phyloP scores from a whole-genome alignment of 2,113 vertebrate genomes.

The Psilopsiagon aymara region DNA sequence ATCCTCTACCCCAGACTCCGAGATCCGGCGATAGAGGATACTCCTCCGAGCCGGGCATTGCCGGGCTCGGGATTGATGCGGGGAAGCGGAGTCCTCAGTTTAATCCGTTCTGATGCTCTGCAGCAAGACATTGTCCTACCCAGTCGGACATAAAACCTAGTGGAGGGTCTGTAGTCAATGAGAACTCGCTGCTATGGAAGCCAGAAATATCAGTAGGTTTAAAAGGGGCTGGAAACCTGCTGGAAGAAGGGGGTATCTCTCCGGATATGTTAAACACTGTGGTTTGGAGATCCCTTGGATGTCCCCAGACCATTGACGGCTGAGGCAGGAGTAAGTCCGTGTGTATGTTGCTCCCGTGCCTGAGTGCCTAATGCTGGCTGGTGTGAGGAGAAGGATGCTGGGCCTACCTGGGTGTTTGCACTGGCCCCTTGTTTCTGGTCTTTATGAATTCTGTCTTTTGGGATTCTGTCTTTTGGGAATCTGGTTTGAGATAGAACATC shows the following conservation, averaged over 20 bases:
- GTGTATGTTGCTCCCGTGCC: rapidly evolving
- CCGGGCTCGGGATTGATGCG: rapidly evolving
- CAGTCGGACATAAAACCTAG: not conserved
- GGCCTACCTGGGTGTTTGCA: not conserved
- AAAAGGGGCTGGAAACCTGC: not conserved
- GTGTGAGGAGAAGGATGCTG: not conserved
- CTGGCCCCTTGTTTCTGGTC: not conserved
- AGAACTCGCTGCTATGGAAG: rapidly evolving
- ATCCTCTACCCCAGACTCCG: rapidly evolving
- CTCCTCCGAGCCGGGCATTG: not conserved
- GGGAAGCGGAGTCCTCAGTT: rapidly evolving
- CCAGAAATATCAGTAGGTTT: rapidly evolving
- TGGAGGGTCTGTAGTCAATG: rapidly evolving
- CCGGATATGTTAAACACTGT: not conserved
- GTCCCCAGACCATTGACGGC: too few species aligned
- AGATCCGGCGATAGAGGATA: rapidly evolving
- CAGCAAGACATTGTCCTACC: not conserved
- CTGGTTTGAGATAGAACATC: not conserved
- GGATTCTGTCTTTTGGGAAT: not conserved
- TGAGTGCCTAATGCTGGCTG: rapidly evolving
- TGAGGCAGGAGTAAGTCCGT: not conserved
- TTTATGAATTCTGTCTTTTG: not conserved
- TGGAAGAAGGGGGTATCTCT: not conserved
- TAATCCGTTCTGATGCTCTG: not conserved
- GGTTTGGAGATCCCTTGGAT: not conserved